Percentiles rank a stretch among this genome's conserved stretches.
phyloP scores from a whole-genome alignment of 2,888 invertebrate genomes.

The Spatulosminthurus flaviceps region DNA sequence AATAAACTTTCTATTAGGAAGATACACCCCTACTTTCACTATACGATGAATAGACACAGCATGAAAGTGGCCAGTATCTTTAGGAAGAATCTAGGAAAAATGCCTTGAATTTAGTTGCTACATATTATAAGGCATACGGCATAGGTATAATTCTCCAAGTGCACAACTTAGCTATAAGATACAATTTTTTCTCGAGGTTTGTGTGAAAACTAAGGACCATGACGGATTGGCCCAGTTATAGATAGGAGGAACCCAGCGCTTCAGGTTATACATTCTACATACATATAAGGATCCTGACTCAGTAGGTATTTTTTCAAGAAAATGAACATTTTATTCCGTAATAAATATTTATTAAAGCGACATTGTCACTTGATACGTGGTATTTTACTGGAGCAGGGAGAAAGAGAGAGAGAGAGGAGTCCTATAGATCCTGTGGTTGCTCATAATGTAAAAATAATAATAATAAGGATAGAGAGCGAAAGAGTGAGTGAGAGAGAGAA shows the following conservation, averaged over 20 bases:
- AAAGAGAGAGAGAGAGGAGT: too few species aligned
- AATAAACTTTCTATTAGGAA: too few species aligned
- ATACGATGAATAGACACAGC: too few species aligned
- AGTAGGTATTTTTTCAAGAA: not conserved
- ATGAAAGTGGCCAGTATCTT: too few species aligned
- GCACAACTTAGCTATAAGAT: too few species aligned
- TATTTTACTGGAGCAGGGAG: not conserved
- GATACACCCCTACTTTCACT: too few species aligned
- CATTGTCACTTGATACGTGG: slow-evolving; percentile 1
- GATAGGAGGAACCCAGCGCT: not conserved
- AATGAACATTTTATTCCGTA: slow-evolving; percentile 2
- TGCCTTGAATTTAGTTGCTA: too few species aligned
- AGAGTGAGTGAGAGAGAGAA: not conserved
- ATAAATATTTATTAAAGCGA: slow-evolving; percentile 14
- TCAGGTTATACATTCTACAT: not conserved
- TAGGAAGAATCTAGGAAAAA: too few species aligned
- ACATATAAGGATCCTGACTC: not conserved
- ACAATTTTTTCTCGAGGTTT: not conserved
- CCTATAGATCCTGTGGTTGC: not conserved
- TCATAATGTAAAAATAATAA: slow-evolving; percentile 7
- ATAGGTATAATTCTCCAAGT: too few species aligned
- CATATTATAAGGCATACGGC: too few species aligned
- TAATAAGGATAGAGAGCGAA: not conserved
- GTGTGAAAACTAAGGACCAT: not conserved
- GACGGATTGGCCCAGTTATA: not conserved